phyloP scores from a whole-genome alignment of 2,113 vertebrate species.

The Siniperca chuatsi region DNA sequence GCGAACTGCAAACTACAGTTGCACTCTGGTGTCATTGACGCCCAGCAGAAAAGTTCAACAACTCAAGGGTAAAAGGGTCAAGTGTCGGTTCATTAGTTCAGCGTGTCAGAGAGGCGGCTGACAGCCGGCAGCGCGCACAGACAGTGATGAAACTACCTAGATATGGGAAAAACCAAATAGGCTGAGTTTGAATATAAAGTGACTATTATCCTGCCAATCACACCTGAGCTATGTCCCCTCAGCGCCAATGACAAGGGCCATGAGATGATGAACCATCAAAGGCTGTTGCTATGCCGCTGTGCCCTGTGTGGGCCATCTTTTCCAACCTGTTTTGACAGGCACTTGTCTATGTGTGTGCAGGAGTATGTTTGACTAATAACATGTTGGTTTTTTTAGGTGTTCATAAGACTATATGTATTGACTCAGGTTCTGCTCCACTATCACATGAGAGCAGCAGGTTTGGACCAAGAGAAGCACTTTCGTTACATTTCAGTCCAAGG shows the following conservation, averaged over 20 bases:
- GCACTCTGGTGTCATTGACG: slow-evolving; percentile 43
- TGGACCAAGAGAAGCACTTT: slow-evolving; percentile 17
- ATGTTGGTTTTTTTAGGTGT: not conserved
- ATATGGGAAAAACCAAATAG: slow-evolving; percentile 31
- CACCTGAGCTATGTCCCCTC: slow-evolving; percentile 9
- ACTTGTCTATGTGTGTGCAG: not conserved
- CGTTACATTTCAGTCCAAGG: slow-evolving; percentile 43
- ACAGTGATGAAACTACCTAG: slow-evolving; percentile 32
- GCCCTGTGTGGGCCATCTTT: slow-evolving; percentile 20
- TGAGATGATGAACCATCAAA: slow-evolving; percentile 28
- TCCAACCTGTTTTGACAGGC: slow-evolving; percentile 35
- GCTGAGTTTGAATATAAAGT: slow-evolving; percentile 51
- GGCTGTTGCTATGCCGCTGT: slow-evolving; percentile 13
- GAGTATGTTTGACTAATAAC: slow-evolving; percentile 14
- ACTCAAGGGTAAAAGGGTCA: slow-evolving; percentile 60
- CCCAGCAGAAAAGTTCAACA: slow-evolving; percentile 57
- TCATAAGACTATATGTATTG: slow-evolving; percentile 27
- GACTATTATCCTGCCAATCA: slow-evolving; percentile 60
- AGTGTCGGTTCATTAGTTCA: slow-evolving; percentile 62
- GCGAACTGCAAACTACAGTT: slow-evolving; percentile 51
- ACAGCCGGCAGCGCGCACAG: slow-evolving; percentile 29
- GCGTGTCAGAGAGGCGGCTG: slow-evolving; percentile 45
- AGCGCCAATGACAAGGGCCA: slow-evolving; percentile 26
- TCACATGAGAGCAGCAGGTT: not conserved
- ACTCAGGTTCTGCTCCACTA: slow-evolving; percentile 13